Conservation (phyloP, 2,113 vertebrate species). For the Neolamprologus falcicula region DNA sequence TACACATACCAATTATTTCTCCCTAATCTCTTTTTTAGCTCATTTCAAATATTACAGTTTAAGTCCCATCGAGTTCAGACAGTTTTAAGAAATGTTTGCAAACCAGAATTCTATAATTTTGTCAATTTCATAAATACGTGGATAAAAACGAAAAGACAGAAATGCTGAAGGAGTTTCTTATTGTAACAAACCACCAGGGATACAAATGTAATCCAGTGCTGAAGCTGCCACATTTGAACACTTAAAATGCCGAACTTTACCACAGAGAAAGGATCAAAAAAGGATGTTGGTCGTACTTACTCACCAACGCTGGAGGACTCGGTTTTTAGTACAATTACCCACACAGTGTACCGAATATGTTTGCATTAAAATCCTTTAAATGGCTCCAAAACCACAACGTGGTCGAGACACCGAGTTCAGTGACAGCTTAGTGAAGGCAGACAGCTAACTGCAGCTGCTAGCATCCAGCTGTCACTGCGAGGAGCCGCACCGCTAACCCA, state of each 20-base stretch:
- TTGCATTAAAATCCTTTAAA: background rate
- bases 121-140: background rate
- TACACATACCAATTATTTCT: background rate
- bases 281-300: background rate
- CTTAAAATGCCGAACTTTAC: background rate
- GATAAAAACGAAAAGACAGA: accelerated
- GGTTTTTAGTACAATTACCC: background rate
- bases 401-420: background rate
- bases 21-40: no score
- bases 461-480: background rate
- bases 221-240: background rate
- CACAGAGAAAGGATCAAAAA: background rate
- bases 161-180: background rate
- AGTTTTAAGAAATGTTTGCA: background rate
- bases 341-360: background rate
- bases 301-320: background rate
- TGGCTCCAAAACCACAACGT: background rate
- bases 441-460: background rate
- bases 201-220: background rate
- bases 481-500: accelerated
- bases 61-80: background rate
- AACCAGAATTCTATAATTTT: background rate
- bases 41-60: background rate
- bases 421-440: background rate
- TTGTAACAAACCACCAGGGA: background rate